These are phyloP conservation scores for Lycophotia porphyrea DNA, from an alignment of 2,888 invertebrate species.

Conservation along the genomic window DNA sequence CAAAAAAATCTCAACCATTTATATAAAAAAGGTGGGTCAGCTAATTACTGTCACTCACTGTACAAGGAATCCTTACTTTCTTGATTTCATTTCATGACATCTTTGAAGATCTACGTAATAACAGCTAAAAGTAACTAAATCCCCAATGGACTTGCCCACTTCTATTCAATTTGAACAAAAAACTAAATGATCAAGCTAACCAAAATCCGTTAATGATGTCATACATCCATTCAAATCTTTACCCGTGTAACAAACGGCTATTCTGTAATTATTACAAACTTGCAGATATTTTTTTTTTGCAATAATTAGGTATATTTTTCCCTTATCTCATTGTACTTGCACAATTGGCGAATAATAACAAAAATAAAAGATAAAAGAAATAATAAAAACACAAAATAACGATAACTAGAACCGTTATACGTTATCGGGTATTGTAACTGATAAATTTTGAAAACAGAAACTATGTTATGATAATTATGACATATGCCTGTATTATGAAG, in stretches of 20 bases:
- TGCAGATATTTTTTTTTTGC: constrained; percentile 20
- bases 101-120: background rate
- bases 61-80: too few relatives aligned
- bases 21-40: too few relatives aligned
- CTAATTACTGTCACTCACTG: too few relatives aligned
- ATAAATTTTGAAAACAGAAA: constrained; percentile 16
- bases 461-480: constrained; percentile 12
- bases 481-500: background rate
- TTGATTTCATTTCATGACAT: background rate
- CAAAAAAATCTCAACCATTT: too few relatives aligned
- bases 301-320: background rate
- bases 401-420: constrained; percentile 47
- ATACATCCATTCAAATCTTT: constrained; percentile 31
- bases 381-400: constrained; percentile 28
- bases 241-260: constrained; percentile 1
- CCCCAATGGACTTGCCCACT: background rate
- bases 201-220: constrained; percentile 43
- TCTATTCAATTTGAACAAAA: background rate
- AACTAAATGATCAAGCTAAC: background rate
- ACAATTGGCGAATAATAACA: constrained; percentile 48
- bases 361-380: constrained; percentile 34
- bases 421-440: constrained; percentile 22
- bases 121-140: background rate
- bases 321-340: constrained; percentile 39
- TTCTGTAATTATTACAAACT: constrained; percentile 31